Evolutionary conservation across 2,797 vertebrate genomes (phyloP).

Genomic region (Acomys russatus): DNA sequence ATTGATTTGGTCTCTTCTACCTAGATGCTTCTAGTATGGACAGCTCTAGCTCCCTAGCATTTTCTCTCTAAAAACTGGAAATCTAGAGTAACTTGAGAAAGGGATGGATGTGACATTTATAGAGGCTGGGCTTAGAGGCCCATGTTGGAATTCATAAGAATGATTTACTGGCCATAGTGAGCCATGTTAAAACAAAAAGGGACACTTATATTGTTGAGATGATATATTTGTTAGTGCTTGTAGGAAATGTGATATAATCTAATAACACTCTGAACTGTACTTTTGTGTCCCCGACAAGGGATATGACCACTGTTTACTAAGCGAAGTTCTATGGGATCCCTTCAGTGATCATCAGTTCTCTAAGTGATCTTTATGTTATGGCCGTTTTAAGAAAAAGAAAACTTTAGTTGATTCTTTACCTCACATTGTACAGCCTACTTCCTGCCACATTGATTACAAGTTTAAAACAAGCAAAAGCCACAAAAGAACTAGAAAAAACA

Average conservation of each 20-base stretch:
- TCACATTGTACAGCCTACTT: conserved; percentile 24
- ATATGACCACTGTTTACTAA: conserved; percentile 44
- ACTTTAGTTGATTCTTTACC: neutral
- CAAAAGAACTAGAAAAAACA: conserved; percentile 30
- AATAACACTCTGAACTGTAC: neutral
- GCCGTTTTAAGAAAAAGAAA: conserved; percentile 25
- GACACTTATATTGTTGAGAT: conserved; percentile 52
- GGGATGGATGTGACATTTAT: neutral
- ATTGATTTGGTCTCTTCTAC: conserved; percentile 24
- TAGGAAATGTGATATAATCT: conserved; percentile 35
- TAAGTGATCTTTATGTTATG: neutral
- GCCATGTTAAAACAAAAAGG: conserved; percentile 49
- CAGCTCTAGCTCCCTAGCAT: conserved; percentile 12
- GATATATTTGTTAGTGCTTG: conserved; percentile 30
- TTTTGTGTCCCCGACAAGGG: neutral
- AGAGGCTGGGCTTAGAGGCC: neutral
- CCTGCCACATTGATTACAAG: conserved; percentile 49
- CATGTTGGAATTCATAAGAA: conserved; percentile 17
- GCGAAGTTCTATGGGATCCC: conserved; percentile 3
- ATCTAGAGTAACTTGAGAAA: conserved; percentile 12
- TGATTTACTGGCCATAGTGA: conserved; percentile 27
- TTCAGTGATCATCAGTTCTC: conserved; percentile 1
- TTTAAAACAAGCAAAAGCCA: conserved; percentile 6
- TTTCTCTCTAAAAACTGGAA: conserved; percentile 54
- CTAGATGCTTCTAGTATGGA: conserved; percentile 12